Conservation (phyloP, 2,113 vertebrate species). For the Aspiorhynchus laticeps region DNA sequence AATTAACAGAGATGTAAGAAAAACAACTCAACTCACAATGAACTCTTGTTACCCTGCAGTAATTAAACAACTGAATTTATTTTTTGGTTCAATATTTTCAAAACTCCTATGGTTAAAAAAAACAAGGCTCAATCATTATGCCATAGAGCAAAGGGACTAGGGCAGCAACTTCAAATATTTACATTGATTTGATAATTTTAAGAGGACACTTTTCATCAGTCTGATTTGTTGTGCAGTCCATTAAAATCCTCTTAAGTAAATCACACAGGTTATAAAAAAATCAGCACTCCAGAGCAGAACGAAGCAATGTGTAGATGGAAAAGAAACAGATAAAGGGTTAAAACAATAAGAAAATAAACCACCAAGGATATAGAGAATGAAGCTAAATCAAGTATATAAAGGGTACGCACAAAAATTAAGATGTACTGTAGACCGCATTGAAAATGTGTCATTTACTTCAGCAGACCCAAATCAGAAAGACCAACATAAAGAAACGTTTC, state of each 20-base stretch:
- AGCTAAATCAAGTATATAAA: slow-evolving; percentile 30
- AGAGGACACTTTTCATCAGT: neutral
- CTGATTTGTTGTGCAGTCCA: neutral
- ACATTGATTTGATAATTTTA: neutral
- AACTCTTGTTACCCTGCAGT: neutral
- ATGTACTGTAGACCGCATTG: neutral
- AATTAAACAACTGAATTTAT: neutral
- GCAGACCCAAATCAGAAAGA: neutral
- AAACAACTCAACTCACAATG: neutral
- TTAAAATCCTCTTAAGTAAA: slow-evolving; percentile 18
- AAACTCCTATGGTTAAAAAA: neutral
- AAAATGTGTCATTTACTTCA: slow-evolving; percentile 2
- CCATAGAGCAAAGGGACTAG: no score
- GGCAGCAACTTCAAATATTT: neutral
- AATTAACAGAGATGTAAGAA: neutral
- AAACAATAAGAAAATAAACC: slow-evolving; percentile 29
- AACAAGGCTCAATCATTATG: neutral
- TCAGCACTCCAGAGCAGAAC: neutral
- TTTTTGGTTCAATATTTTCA: neutral
- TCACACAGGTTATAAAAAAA: neutral
- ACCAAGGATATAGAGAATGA: slow-evolving; percentile 1
- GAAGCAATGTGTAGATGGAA: neutral
- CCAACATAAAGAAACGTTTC: neutral
- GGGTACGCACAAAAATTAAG: slow-evolving; percentile 20
- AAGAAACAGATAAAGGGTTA: neutral